Evolutionary conservation across 1,140 invertebrate species (phyloP), one percentile per base, ranked within the genome.

Genomic region (Drosophila pectinifera): DNA sequence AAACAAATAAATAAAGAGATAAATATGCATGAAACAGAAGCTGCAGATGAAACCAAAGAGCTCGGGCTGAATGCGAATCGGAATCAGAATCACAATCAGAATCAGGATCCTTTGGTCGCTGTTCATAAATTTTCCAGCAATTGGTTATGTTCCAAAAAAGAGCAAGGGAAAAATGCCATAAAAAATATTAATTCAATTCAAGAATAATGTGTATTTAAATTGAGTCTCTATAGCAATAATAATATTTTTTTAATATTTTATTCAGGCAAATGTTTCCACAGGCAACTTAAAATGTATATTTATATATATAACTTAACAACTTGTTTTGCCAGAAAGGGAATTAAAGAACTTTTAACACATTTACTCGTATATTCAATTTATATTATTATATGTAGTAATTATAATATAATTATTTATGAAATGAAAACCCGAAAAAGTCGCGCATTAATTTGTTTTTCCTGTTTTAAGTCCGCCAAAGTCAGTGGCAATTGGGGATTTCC

Each of bases 11-110:
- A 59, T 20, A 61, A 53, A 67, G 18, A 70, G 70, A 72, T 73
- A 73, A 72, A 72, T 72, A 72, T 72, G 54, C 54, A 73, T 51
- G 45, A 49, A 72, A 59, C 57, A 22, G 42, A 22, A 31, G 31
- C 31, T 64, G 58, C 58, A 46, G 24, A 16, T 65, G 57, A 45
- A 64, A 10, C 31, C 24, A 22, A 8, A 57, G 51, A 51, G 31
- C 45, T 24, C 20, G 7, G 26, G 11, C 20, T 53, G 28, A 28
- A 39, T 62, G n/a, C 1, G 34, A 24, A 26, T 28, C n/a, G n/a
- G 34, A 39, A 16, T 39, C 10, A 7, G 38, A 42, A 41, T 53
- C 41, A 18, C 7, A 42, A 11, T 18, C 41, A 4, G 41, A 4
- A 42, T 42, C 41, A 1, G n/a, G n/a, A 45, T 57, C 39, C 55